A percentile compares a stretch with the other conserved stretches of the same genome.
Evolutionary conservation across 2,113 vertebrate species (phyloP).

Genomic region (Eurystomus gularis): DNA sequence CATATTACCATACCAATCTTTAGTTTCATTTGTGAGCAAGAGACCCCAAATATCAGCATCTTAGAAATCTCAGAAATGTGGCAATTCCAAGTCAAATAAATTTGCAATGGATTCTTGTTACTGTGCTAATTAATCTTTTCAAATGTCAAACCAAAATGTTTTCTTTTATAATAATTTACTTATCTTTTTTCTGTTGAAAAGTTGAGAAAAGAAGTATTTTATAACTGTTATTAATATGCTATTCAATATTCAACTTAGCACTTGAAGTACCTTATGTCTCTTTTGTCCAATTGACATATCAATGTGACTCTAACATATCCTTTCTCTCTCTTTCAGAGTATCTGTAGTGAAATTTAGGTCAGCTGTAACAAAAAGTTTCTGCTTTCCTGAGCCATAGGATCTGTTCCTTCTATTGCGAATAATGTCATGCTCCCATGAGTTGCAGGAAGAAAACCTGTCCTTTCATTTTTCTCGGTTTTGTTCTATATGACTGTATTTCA

Average conservation of each 20-base stretch:
- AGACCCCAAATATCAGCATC: background rate
- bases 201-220: background rate
- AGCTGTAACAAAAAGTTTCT: conserved; percentile 64
- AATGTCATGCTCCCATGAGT: background rate
- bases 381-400: conserved; percentile 41
- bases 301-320: conserved; percentile 48
- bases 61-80: background rate
- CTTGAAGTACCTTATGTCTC: conserved; percentile 21
- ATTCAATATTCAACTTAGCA: background rate
- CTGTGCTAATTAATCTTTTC: background rate
- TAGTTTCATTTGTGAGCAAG: background rate
- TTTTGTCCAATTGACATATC: conserved; percentile 57
- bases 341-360: conserved; percentile 59
- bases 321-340: conserved; percentile 24
- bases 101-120: background rate
- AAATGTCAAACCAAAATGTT: accelerated
- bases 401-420: conserved; percentile 20
- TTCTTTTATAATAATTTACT: background rate
- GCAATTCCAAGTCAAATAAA: background rate
- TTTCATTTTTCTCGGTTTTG: background rate
- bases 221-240: background rate
- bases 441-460: background rate
- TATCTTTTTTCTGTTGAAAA: background rate
- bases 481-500: background rate
- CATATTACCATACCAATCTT: background rate